Percentiles rank a stretch among this genome's conserved stretches.
These are phyloP conservation scores for Platycheirus albimanus DNA, from an alignment of 2,888 invertebrate species.

Conservation along the genomic window DNA sequence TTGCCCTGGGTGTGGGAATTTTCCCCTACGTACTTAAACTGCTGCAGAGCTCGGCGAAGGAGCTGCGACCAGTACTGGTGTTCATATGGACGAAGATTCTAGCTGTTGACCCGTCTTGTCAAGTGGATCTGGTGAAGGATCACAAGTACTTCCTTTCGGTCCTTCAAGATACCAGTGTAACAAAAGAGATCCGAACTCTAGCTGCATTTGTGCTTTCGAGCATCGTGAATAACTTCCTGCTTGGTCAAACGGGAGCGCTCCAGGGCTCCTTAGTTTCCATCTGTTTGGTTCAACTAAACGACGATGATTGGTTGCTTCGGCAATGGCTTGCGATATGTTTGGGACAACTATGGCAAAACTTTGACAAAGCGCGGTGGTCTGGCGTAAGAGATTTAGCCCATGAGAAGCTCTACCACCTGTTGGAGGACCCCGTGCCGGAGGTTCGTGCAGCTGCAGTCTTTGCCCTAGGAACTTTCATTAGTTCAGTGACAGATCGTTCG, in stretches of 20 bases:
- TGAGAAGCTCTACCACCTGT: slow-evolving; percentile 93
- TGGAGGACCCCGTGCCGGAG: slow-evolving; percentile 93
- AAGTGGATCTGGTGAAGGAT: slow-evolving; percentile 96
- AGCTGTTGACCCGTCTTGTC: slow-evolving; percentile 97
- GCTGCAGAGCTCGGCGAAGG: slow-evolving; percentile 96
- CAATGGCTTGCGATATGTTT: slow-evolving; percentile 97
- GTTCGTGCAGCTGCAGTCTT: slow-evolving; percentile 96
- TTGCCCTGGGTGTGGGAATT: slow-evolving; percentile 98
- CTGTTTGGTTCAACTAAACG: slow-evolving; percentile 94
- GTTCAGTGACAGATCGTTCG: slow-evolving; percentile 91
- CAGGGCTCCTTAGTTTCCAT: slow-evolving; percentile 95
- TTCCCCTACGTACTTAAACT: slow-evolving; percentile 99
- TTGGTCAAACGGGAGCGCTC: slow-evolving; percentile 95
- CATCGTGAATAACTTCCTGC: slow-evolving; percentile 94
- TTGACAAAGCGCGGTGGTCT: slow-evolving; percentile 95
- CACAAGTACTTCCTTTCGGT: slow-evolving; percentile 97
- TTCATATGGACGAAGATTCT: slow-evolving; percentile 99
- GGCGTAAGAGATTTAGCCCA: slow-evolving; percentile 98
- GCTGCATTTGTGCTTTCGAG: slow-evolving; percentile 97
- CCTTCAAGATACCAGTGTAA: slow-evolving; percentile 92
- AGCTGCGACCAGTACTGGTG: slow-evolving; percentile 95
- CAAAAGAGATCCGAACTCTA: slow-evolving; percentile 94
- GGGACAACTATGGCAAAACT: slow-evolving; percentile 94
- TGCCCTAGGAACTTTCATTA: slow-evolving; percentile 97
- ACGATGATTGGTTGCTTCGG: slow-evolving; percentile 87